Evolutionary conservation across 2,797 vertebrate species (phyloP).

Genomic region (Strix occidentalis): DNA sequence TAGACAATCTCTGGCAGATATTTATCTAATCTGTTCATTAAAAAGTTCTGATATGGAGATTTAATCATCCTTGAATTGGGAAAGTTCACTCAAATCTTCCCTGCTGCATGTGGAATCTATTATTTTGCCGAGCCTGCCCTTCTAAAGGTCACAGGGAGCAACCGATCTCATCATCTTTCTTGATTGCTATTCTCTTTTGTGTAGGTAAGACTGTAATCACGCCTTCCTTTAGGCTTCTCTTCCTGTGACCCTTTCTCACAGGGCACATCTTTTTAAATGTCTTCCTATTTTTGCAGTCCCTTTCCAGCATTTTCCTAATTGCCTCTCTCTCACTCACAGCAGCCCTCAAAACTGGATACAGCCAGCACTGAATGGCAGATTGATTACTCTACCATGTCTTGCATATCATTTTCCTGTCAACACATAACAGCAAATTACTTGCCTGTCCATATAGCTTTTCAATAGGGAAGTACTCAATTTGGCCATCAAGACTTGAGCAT

Average conservation of each 20-base stretch:
- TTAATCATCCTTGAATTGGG: neutral
- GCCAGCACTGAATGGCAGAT: neutral
- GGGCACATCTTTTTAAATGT: constrained; percentile 16
- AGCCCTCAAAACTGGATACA: neutral
- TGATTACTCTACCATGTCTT: neutral
- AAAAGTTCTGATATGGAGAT: neutral
- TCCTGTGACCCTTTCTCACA: neutral
- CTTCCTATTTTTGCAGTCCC: neutral
- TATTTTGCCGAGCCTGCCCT: neutral
- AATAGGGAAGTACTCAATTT: neutral
- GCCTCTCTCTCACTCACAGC: neutral
- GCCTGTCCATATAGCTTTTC: neutral
- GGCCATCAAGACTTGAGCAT: neutral
- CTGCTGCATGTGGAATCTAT: neutral
- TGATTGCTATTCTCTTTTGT: constrained; percentile 8
- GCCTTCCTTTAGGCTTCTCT: neutral
- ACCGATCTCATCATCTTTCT: neutral
- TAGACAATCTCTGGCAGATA: neutral
- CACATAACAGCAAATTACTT: neutral
- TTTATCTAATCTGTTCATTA: neutral
- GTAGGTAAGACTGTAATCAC: constrained; percentile 8
- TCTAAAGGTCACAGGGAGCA: neutral
- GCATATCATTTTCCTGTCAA: neutral
- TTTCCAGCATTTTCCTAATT: constrained; percentile 33
- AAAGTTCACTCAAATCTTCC: neutral